Percentiles rank a stretch among this genome's conserved stretches.
Evolutionary conservation across 2,888 invertebrate genomes (phyloP).

Genomic region (Tachina grossa): DNA sequence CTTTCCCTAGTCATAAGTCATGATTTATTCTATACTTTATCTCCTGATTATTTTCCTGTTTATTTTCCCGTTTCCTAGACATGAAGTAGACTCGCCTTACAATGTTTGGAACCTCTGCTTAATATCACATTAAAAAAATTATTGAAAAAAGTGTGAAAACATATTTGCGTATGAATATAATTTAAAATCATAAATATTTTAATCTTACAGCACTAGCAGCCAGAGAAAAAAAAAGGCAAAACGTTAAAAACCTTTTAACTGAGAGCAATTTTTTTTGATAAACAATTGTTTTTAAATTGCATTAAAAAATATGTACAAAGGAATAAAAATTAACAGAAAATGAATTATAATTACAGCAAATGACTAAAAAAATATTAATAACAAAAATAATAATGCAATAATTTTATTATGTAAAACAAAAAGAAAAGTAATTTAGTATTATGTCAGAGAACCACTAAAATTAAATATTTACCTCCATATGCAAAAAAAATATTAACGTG

Average conservation of each 20-base stretch:
- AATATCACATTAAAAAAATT: constrained; percentile 21
- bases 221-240: constrained; percentile 2
- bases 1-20: no score
- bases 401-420: background rate
- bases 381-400: constrained; percentile 48
- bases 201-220: constrained; percentile 33
- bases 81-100: background rate
- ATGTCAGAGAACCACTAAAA: no score
- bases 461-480: no score
- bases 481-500: no score
- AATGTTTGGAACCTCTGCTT: constrained; percentile 10
- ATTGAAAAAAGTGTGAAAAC: constrained; percentile 59
- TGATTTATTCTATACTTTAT: no score
- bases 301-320: constrained; percentile 74
- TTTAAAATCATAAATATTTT: constrained; percentile 60
- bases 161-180: constrained; percentile 58
- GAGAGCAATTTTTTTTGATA: constrained; percentile 73
- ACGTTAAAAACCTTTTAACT: constrained; percentile 38
- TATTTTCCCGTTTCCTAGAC: no score
- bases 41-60: no score
- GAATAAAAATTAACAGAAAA: constrained; percentile 39
- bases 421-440: no score
- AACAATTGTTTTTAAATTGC: constrained; percentile 79
- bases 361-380: constrained; percentile 47
- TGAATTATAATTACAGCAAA: constrained; percentile 21